These are phyloP conservation scores for Paracentrotus lividus DNA, from an alignment of 53 echinoderm and acorn worm species.

Conservation along the genomic window DNA sequence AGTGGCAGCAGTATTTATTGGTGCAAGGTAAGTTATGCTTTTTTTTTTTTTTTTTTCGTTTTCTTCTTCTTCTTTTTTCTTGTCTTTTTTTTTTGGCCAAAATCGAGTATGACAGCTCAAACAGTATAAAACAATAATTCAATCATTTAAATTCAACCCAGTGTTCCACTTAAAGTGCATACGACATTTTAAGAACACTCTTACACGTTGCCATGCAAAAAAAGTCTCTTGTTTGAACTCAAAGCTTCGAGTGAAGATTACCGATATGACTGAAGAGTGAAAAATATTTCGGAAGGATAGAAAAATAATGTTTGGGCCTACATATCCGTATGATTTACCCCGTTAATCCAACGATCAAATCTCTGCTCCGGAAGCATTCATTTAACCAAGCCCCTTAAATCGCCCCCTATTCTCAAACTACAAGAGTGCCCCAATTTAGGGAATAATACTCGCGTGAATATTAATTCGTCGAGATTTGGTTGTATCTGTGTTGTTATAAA, in stretches of 20 bases:
- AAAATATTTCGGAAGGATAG: constrained; percentile 27
- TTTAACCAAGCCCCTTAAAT: constrained; percentile 22
- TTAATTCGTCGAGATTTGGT: not conserved
- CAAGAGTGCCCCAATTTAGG: not conserved
- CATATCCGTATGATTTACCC: constrained; percentile 10
- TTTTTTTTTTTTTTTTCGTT: not conserved
- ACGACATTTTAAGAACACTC: not conserved
- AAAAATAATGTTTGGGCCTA: constrained; percentile 59
- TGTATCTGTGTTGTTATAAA: not conserved
- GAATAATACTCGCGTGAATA: not conserved
- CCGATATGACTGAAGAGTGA: no score
- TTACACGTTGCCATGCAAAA: not conserved
- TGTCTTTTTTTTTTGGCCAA: not conserved
- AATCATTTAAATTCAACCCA: constrained; percentile 43
- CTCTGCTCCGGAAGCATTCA: constrained; percentile 18
- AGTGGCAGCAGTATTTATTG: no score
- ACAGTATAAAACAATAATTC: no score
- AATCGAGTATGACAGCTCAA: no score
- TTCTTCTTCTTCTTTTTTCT: not conserved
- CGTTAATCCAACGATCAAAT: constrained; percentile 8
- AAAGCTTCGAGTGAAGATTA: no score
- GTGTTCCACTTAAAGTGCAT: not conserved
- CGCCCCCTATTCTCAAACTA: not conserved
- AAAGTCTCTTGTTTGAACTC: not conserved
- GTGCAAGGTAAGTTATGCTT: no score